phyloP scores from a whole-genome alignment of 2,888 invertebrate species.

The Drosophila prostipennis region DNA sequence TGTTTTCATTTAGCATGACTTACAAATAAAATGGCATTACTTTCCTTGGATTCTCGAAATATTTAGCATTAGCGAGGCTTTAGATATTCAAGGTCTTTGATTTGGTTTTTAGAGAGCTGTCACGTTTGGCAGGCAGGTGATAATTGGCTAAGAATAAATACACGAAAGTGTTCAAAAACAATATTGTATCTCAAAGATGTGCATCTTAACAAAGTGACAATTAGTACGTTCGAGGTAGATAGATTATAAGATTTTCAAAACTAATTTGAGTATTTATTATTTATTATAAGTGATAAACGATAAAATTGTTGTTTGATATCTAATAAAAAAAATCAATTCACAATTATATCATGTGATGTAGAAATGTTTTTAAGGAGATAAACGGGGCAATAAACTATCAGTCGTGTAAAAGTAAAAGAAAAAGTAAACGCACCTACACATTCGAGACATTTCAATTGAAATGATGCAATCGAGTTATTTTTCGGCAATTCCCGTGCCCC shows the following conservation, averaged over 20 bases:
- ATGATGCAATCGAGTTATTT: constrained; percentile 53
- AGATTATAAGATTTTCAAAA: neutral
- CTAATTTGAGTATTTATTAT: neutral
- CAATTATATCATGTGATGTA: neutral
- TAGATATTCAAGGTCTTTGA: constrained; percentile 28
- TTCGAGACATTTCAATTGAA: constrained; percentile 42
- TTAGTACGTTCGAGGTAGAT: neutral
- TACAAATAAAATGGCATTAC: constrained; percentile 15
- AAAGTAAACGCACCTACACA: neutral
- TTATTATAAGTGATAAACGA: too few relatives aligned
- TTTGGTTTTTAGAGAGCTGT: constrained; percentile 19
- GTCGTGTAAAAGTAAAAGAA: constrained; percentile 3
- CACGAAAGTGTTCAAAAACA: constrained; percentile 13
- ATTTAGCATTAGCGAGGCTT: constrained; percentile 1
- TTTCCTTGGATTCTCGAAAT: neutral
- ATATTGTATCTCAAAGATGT: constrained; percentile 4
- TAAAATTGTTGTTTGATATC: neutral
- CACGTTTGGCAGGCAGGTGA: constrained; percentile 24
- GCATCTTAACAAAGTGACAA: neutral
- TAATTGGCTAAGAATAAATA: constrained; percentile 19
- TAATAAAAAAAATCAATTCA: neutral
- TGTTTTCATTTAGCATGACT: constrained; percentile 11
- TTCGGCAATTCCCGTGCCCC: constrained; percentile 34
- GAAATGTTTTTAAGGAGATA: neutral
- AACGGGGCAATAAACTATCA: constrained; percentile 1